Percentiles rank a stretch among this genome's conserved stretches.
Conservation (phyloP, 2,797 vertebrate genomes). For the Calcarius lapponicus region DNA sequence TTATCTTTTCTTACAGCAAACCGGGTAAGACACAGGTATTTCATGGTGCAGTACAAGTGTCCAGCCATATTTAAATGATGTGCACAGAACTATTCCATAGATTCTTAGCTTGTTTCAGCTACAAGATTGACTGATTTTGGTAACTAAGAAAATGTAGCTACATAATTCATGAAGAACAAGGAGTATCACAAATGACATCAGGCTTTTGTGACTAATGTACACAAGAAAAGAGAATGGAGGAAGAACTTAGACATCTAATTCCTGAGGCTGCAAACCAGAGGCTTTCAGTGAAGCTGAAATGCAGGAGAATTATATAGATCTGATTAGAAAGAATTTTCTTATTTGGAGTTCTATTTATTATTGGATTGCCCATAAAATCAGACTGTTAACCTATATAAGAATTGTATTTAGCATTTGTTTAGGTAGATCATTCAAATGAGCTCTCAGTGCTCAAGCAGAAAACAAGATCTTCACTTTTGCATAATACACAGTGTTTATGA, state of each 20-base stretch:
- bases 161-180: background rate
- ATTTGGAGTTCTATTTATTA: background rate
- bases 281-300: background rate
- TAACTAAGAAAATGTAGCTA: background rate
- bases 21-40: rapidly evolving
- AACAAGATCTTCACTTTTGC: background rate
- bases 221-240: background rate
- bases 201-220: background rate
- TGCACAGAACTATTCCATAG: rapidly evolving
- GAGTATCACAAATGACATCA: background rate
- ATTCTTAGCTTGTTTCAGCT: background rate
- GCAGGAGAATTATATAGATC: background rate
- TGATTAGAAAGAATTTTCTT: background rate
- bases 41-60: background rate
- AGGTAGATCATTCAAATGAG: background rate
- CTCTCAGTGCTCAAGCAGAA: background rate
- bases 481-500: background rate
- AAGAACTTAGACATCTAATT: background rate
- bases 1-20: background rate
- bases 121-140: background rate
- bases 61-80: background rate
- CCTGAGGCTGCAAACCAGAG: background rate
- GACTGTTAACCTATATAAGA: background rate
- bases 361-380: background rate
- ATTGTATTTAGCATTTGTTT: background rate